Conservation (phyloP, 2,797 vertebrate species). For the Gallinago nigripennis region DNA sequence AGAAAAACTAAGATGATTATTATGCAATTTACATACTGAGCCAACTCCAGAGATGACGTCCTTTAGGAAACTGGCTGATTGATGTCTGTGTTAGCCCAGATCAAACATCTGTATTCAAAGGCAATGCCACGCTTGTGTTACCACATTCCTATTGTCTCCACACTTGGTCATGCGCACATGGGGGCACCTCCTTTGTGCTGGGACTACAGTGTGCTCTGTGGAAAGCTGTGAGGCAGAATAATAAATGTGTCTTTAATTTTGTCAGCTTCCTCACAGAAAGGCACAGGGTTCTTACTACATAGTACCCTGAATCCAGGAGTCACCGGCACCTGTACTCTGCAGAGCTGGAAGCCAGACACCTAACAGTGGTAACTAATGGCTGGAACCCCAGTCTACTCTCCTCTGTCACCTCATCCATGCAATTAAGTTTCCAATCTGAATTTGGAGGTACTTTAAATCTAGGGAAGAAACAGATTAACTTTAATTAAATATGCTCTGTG, state of each 20-base stretch:
- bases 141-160: neutral
- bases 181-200: neutral
- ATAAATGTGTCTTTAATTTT: neutral
- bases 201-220: neutral
- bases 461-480: neutral
- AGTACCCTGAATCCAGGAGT: neutral
- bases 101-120: neutral
- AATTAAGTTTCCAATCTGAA: neutral
- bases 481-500: neutral
- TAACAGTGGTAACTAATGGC: neutral
- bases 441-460: neutral
- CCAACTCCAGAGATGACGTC: neutral
- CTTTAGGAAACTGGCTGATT: neutral
- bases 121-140: neutral
- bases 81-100: neutral
- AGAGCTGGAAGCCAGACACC: neutral
- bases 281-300: neutral
- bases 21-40: neutral
- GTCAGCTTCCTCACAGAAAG: neutral
- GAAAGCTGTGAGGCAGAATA: neutral
- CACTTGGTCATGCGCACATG: fast-evolving
- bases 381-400: neutral
- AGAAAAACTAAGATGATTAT: neutral
- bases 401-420: neutral
- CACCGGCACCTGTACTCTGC: neutral